Evolutionary conservation across 2,888 invertebrate species (phyloP), one percentile per base, ranked within the genome.

Genomic region (Acleris holmiana): DNA sequence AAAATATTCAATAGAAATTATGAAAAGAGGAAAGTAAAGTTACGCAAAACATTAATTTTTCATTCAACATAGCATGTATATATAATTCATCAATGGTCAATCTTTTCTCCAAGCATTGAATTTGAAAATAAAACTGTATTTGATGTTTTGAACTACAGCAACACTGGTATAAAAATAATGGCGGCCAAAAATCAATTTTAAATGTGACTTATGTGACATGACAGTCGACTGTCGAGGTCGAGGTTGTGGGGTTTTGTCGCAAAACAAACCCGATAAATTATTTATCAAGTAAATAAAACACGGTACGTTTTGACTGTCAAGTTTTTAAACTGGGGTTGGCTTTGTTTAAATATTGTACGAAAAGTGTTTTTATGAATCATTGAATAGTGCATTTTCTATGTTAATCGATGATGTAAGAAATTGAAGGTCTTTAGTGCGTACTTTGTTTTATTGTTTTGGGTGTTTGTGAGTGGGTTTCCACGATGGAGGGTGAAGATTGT

Each of bases 131-230:
- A 18, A 8, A 19, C 47, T 19, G 47, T 19, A 19, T 19, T 47
- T 18, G 19, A 18, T 2, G 17, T 48, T 47, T 4, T 25, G 29
- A 35, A 19, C 8, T 21, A 49, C 64, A 56, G 73, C 72, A 74
- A 73, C 72, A 73, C 68, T 25, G 15, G 25, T 47, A 68, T 35
- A 29, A 35, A 58, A 70, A 76, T 75, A 87, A 89, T 89, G 89
- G 90, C 89, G 87, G 83, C 84, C 84, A 85, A 90, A 91, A 91
- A 91, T 91, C 91, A 91, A 91, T 91, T 91, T 91, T 86, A 79
- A 89, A 82, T 80, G 70, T 86, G 35, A 35, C 35, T 35, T 35
- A 35, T 35, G 35, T 35, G 88, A 86, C 83, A 83, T 69, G 70
- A 68, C 60, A 65, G 65, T 40, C 60, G 59, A 67, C n/a, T 17